phyloP scores from a whole-genome alignment of 2,113 vertebrate species.

The human (Homo sapiens) region GRCh38 chr2:100774501-100775000 shows the following conservation, averaged over 20 bases:
- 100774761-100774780: not conserved
- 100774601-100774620: not conserved
- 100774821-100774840: not conserved
- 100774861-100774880: not conserved
- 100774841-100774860: not conserved
- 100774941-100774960: not conserved
- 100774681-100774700: not conserved
- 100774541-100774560: too few relatives aligned
- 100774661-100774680: not conserved
- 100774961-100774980: not conserved
- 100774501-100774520: not conserved
- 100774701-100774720: not conserved
- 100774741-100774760: too few relatives aligned
- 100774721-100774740: not conserved
- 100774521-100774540: not conserved
- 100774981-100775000: not conserved
- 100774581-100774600: not conserved
- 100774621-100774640: not conserved
- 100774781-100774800: not conserved
- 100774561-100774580: too few relatives aligned
- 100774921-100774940: not conserved
- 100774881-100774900: not conserved
- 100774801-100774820: not conserved
- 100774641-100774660: not conserved
- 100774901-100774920: not conserved